Evolutionary conservation across 2,113 vertebrate genomes (phyloP), one percentile per base, ranked within the genome.

Genomic region (Epinephelus fuscoguttatus): DNA sequence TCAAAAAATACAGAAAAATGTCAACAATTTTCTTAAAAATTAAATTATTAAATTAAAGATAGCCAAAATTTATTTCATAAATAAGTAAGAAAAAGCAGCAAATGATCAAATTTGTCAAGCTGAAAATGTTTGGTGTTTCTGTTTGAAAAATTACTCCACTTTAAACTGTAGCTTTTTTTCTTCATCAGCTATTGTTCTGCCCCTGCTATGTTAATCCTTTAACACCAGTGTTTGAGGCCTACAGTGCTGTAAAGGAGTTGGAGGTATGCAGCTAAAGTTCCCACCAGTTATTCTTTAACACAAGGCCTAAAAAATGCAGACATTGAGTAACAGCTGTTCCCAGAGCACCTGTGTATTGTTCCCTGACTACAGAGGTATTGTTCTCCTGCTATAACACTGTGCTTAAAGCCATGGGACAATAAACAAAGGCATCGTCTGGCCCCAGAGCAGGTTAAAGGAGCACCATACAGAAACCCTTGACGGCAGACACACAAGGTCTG

Each of bases 341-440:
- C 37, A 63, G 7, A 76, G 13, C 68, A 84, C 70, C 55, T 70
- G 17, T 52, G 77, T 70, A 75, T 74, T 84, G 80, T 88, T 76
- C 55, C 47, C 57, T 74, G 42, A 60, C 21, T 19, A 4, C 59
- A 81, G 52, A 78, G 45, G 60, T 78, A 81, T 83, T 88, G 87
- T 86, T 75, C 70, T 68, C 47, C 55, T 67, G 37, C 53, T 66
- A 2, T 45, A 83, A 53, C 23, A 18, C 52, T 25, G 81, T 13
- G 71, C 81, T 77, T 30, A 53, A 11, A 86, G 80, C 87, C 57
- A n/a, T 30, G 68, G 75, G 75, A 82, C 88, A 86, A 72, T 60
- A 81, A 82, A 87, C 84, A 83, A 87, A 85, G 76, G 45, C 87
- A 75, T 55, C 47, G 70, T 84, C 40, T 79, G 75, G 79, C 66